Conservation (phyloP, 2,888 invertebrate species). For the Papilio protenor region DNA sequence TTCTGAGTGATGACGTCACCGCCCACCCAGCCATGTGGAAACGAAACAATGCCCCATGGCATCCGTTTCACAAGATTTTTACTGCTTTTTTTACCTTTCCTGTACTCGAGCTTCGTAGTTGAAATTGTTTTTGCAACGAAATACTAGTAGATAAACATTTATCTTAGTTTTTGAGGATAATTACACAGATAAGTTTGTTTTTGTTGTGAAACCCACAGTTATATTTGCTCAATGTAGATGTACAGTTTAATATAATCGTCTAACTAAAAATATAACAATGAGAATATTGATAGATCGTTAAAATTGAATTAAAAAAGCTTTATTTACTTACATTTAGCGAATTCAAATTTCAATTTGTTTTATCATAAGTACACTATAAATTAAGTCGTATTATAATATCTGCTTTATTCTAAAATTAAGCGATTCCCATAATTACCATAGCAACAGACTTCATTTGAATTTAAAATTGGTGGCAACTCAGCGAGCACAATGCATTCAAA, state of each 20-base stretch:
- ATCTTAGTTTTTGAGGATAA: not conserved
- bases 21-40: constrained; percentile 73
- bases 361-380: not conserved
- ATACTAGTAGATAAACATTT: not conserved
- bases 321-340: not conserved
- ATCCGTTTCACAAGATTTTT: constrained; percentile 40
- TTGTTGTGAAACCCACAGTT: not conserved
- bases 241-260: not conserved
- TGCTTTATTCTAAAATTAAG: not conserved
- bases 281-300: not conserved
- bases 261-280: not conserved
- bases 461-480: constrained; percentile 33
- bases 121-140: not conserved
- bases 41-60: constrained; percentile 57
- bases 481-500: constrained; percentile 32
- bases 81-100: constrained; percentile 22
- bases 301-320: not conserved
- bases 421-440: constrained; percentile 12
- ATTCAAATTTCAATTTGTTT: not conserved
- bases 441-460: constrained; percentile 29
- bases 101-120: not conserved
- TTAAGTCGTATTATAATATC: not conserved
- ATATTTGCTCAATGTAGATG: not conserved
- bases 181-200: not conserved
- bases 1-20: constrained; percentile 77